Percentiles rank a stretch among this genome's conserved stretches.
Conservation (phyloP, 2,888 invertebrate species). For the Dusona sp. region DNA sequence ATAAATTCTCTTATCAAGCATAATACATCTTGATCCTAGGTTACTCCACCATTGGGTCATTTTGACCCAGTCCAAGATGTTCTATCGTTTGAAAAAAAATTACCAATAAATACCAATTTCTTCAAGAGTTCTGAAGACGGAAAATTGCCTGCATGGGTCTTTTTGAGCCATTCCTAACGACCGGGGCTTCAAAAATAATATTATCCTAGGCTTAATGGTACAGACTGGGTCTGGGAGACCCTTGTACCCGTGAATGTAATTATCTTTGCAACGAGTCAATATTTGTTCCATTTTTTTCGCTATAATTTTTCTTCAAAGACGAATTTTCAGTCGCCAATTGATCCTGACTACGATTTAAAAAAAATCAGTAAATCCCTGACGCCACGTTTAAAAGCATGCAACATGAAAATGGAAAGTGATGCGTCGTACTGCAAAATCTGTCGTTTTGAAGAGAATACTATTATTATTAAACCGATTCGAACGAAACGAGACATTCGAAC, state of each 20-base stretch:
- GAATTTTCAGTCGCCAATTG: neutral
- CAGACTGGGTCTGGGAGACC: neutral
- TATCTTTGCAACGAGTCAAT: too few relatives aligned
- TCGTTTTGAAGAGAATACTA: constrained; percentile 1
- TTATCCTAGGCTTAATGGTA: too few relatives aligned
- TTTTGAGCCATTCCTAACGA: too few relatives aligned
- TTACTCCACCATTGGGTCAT: neutral
- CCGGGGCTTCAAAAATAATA: neutral
- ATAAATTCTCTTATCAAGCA: neutral
- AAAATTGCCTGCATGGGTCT: too few relatives aligned
- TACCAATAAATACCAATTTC: too few relatives aligned
- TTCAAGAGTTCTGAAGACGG: too few relatives aligned
- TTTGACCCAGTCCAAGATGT: too few relatives aligned
- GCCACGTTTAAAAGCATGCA: neutral
- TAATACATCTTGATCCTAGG: neutral
- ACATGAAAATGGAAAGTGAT: constrained; percentile 13
- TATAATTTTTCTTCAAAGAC: too few relatives aligned
- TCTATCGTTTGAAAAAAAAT: too few relatives aligned
- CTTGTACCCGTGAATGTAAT: neutral
- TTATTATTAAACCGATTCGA: constrained; percentile 5
- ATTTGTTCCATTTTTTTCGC: too few relatives aligned
- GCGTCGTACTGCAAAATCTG: neutral
- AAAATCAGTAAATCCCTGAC: neutral
- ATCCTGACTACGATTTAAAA: neutral
- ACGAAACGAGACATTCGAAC: constrained; percentile 10